Percentiles rank a stretch among this genome's conserved stretches.
phyloP scores from a whole-genome alignment of 2,888 invertebrate genomes.

The Lutraria lutraria region DNA sequence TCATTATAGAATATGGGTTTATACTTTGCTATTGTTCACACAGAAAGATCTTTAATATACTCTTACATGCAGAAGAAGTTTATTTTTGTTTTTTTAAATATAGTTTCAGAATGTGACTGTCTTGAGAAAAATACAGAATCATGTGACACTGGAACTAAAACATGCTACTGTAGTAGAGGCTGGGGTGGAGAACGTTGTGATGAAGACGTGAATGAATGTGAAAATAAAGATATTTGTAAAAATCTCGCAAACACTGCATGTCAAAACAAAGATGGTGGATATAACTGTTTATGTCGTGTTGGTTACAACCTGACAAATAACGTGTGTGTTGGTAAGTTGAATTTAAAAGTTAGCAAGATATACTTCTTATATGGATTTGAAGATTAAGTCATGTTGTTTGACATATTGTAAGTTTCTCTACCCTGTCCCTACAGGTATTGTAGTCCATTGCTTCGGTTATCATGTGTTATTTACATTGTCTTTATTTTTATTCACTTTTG shows the following conservation, averaged over 20 bases:
- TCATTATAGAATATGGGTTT: no score
- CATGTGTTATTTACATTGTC: no score
- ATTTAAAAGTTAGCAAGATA: background rate
- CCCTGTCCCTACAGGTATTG: no score
- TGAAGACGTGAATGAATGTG: conserved; percentile 16
- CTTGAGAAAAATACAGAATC: background rate
- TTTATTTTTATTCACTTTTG: no score
- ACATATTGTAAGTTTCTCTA: no score
- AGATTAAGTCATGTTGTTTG: no score
- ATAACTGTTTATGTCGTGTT: conserved; percentile 22
- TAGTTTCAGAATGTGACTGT: background rate
- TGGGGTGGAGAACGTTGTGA: conserved; percentile 16
- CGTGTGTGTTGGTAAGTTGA: conserved; percentile 27
- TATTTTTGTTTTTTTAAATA: background rate
- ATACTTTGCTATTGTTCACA: no score
- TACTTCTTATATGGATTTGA: no score
- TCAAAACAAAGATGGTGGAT: conserved; percentile 13
- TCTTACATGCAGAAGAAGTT: no score
- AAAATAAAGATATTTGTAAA: conserved; percentile 1
- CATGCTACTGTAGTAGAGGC: background rate
- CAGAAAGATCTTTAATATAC: no score
- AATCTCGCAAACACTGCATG: background rate
- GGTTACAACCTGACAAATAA: background rate
- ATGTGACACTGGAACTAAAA: background rate
- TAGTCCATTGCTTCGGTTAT: no score